Base-by-base conservation (phyloP, 2,113 vertebrate species). In the Ardeotis arabs region DNA sequence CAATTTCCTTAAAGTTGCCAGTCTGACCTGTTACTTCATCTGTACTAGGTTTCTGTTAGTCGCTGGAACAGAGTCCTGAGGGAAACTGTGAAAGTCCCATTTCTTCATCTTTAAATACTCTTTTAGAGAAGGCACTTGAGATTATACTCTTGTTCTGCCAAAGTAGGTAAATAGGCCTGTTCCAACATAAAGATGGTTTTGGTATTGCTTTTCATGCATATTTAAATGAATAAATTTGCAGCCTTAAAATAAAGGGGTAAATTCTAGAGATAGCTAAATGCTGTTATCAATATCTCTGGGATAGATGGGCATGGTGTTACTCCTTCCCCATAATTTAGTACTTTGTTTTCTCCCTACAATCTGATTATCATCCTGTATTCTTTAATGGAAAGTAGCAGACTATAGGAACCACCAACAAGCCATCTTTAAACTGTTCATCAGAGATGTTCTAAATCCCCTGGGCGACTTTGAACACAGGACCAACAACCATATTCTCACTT, bases 71-170 rank as follows among this genome's bases (percentile, higher is more conserved):
- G 31, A 50, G 21, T 80, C 31, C 67, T 70, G 63, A 67, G 39
- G 31, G 12, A 91, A 91, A 45, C 47, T 29, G 20, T 39, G 33
- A n/a, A 35, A 52, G 78, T 31, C n/a, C 15, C 10, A 37, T 85
- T 96, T 93, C 63, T 95, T 82, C 53, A 64, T 62, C 64, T 76
- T 96, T 85, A 89, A 94, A 45, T 75, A 83, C 25, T 55, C 16
- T 68, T 93, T 41, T 55, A 59, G 49, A 95, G 55, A 80, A 82
- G 53, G 24, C 15, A 53, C 23, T 87, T 53, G 53, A 64, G 58
- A 60, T 87, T 91, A 35, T 31, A 25, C 5, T 41, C 29, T 59
- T 33, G 1, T 75, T 89, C 33, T 91, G 47, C 29, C 29, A 21
- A 81, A 84, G 39, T 0, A 87, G 27, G 31, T 77, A 80, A 63